Conservation (phyloP, 2,113 vertebrate genomes). For the Cariama cristata region DNA sequence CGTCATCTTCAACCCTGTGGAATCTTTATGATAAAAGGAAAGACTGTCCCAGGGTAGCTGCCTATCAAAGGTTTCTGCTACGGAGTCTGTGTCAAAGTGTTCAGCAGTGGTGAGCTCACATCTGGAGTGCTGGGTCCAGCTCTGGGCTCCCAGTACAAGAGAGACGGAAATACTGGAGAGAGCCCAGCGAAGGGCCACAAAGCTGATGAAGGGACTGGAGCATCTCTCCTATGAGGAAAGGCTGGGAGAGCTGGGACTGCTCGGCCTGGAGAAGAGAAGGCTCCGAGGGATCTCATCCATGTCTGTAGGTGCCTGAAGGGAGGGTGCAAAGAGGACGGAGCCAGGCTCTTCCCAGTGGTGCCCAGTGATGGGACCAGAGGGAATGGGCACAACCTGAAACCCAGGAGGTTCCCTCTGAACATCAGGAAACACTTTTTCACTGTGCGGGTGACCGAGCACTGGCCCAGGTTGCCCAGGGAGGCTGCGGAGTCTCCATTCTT, state of each 20-base stretch:
- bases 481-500: background rate
- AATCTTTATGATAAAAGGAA: background rate
- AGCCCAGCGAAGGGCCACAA: background rate
- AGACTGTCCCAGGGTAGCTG: background rate
- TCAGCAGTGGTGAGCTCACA: background rate
- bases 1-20: no score
- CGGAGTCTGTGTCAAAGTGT: background rate
- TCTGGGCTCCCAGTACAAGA: background rate
- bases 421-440: background rate
- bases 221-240: background rate
- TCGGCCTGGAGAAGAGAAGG: background rate
- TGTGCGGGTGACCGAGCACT: background rate
- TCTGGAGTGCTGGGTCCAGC: background rate
- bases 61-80: background rate
- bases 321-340: background rate
- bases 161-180: background rate
- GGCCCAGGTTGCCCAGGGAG: background rate
- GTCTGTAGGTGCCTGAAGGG: no score
- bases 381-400: fast-evolving
- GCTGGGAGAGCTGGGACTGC: background rate
- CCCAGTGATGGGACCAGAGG: background rate
- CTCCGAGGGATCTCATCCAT: background rate
- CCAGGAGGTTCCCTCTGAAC: no score
- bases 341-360: background rate
- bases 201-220: background rate